These are phyloP conservation scores for Cynaeus angustus DNA, from an alignment of 2,888 invertebrate species.

Conservation along the genomic window DNA sequence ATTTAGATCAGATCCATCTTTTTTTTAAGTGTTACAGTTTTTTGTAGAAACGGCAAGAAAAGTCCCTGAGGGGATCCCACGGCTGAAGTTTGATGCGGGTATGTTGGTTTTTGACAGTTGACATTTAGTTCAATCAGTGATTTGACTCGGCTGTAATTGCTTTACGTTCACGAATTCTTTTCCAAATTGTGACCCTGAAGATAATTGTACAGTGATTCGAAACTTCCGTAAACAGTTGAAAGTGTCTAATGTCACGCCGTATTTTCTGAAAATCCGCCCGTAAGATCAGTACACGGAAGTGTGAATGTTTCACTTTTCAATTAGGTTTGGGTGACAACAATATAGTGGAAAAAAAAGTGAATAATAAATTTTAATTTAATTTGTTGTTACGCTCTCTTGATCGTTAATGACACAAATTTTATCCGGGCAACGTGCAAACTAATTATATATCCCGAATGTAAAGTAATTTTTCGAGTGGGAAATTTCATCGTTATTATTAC, in stretches of 20 bases:
- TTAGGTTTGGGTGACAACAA: constrained; percentile 5
- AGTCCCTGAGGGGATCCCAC: too few species aligned
- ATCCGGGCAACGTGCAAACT: constrained; percentile 31
- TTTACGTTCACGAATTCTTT: constrained; percentile 21
- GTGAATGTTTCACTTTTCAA: not conserved
- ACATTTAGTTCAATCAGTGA: not conserved
- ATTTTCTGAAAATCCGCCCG: not conserved
- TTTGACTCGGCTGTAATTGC: not conserved
- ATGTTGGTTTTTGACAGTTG: not conserved
- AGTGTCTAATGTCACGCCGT: not conserved
- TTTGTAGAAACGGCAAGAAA: too few species aligned
- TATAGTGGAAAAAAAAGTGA: not conserved
- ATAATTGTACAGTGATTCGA: constrained; percentile 13
- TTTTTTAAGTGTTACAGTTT: too few species aligned
- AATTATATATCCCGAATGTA: constrained; percentile 28
- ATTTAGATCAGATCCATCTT: too few species aligned
- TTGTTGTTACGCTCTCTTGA: constrained; percentile 44
- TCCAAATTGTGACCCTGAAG: constrained; percentile 28
- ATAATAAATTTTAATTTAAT: constrained; percentile 45
- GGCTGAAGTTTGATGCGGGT: too few species aligned
- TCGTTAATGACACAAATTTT: constrained; percentile 45
- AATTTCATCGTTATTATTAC: constrained; percentile 35
- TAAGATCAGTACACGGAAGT: not conserved
- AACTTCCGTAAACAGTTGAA: constrained; percentile 30
- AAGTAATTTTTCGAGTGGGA: constrained; percentile 29